These are phyloP conservation scores for Crenichthys baileyi DNA, from an alignment of 2,797 vertebrate species.

Conservation along the genomic window DNA sequence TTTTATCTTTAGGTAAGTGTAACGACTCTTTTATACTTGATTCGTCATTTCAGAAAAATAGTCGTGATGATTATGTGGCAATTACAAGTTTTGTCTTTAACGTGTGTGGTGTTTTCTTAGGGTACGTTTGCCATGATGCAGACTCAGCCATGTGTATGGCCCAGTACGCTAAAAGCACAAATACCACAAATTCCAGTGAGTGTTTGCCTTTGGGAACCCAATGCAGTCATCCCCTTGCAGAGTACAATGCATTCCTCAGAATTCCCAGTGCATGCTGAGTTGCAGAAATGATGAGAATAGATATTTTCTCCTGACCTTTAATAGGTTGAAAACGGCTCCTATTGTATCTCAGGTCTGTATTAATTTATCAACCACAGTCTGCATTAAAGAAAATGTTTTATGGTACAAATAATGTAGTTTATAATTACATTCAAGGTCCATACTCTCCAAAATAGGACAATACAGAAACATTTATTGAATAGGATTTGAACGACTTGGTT, in stretches of 20 bases:
- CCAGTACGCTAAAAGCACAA: constrained; percentile 41
- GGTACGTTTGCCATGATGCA: constrained; percentile 73
- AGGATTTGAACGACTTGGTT: not conserved
- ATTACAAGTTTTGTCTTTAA: constrained; percentile 17
- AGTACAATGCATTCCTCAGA: constrained; percentile 6
- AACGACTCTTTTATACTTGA: not conserved
- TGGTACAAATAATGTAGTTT: not conserved
- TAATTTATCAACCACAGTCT: not conserved
- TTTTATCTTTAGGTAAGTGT: too few species aligned
- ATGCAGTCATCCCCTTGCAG: not conserved
- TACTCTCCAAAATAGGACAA: not conserved
- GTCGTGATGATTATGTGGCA: constrained; percentile 29
- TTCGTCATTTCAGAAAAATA: constrained; percentile 9
- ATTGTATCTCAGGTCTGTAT: not conserved
- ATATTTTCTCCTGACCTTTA: constrained; percentile 2
- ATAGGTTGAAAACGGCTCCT: not conserved
- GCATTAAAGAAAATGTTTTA: not conserved
- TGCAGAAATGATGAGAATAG: not conserved
- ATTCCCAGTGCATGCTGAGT: not conserved
- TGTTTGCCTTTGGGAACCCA: constrained; percentile 10
- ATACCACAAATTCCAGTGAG: constrained; percentile 58
- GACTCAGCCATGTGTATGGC: constrained; percentile 53
- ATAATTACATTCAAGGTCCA: not conserved
- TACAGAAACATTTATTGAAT: not conserved
- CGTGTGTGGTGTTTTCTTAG: constrained; percentile 37